Evolutionary conservation across 2,113 vertebrate genomes (phyloP).

Genomic region (Eptesicus fuscus): DNA sequence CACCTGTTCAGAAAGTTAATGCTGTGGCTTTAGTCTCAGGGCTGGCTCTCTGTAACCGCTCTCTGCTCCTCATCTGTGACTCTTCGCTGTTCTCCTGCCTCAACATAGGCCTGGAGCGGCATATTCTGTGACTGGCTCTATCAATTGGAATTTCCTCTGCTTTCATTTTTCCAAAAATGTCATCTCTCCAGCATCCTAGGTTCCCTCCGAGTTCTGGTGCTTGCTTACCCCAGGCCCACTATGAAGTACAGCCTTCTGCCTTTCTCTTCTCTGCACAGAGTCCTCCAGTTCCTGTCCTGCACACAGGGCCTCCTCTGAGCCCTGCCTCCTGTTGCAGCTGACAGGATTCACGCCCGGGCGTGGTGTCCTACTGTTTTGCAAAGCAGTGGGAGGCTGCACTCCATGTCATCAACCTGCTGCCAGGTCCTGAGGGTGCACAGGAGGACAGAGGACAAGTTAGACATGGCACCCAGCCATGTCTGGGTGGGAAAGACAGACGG

Average conservation of each 20-base stretch:
- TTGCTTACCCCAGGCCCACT: no score
- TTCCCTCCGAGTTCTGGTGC: neutral
- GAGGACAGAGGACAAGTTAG: neutral
- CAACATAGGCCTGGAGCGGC: neutral
- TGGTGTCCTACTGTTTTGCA: neutral
- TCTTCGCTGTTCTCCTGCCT: neutral
- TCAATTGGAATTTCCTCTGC: neutral
- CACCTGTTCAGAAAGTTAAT: neutral
- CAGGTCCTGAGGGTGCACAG: neutral
- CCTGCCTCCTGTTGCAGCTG: neutral
- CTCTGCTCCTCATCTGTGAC: neutral
- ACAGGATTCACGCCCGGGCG: neutral
- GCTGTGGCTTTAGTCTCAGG: neutral
- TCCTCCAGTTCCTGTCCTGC: fast-evolving
- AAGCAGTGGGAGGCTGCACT: neutral
- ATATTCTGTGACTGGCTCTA: neutral
- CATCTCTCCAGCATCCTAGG: neutral
- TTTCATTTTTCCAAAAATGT: neutral
- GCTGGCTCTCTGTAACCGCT: neutral
- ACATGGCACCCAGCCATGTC: neutral
- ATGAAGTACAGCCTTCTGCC: neutral
- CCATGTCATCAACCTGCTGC: neutral
- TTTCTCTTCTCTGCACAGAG: neutral
- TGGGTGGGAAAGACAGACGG: neutral
- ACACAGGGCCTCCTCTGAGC: neutral